These are phyloP conservation scores for Lithobates pipiens DNA, from an alignment of 2,797 vertebrate genomes.

Conservation along the genomic window DNA sequence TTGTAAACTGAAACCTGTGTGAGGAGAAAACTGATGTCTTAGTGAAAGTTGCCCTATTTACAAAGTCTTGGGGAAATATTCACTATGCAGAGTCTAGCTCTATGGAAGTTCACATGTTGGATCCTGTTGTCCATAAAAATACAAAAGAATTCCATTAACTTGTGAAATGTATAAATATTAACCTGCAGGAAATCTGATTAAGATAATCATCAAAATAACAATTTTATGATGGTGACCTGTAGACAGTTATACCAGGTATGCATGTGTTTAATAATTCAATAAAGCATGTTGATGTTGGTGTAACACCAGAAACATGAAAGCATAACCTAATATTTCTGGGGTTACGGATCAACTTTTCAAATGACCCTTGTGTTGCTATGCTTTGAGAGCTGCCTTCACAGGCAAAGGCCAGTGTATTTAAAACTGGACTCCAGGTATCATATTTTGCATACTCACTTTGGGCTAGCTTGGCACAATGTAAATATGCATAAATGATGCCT, in stretches of 20 bases:
- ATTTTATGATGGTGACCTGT: background rate
- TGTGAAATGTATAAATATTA: background rate
- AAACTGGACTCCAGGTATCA: too few species aligned
- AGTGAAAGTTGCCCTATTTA: background rate
- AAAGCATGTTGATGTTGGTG: background rate
- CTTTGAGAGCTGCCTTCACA: too few species aligned
- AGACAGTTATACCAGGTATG: background rate
- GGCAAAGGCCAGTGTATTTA: too few species aligned
- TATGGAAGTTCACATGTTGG: background rate
- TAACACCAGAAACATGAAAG: background rate
- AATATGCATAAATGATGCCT: too few species aligned
- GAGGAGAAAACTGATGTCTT: background rate
- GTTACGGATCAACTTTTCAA: too few species aligned
- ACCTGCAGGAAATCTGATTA: background rate
- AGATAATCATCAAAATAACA: background rate
- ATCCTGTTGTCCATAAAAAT: background rate
- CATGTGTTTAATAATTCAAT: background rate
- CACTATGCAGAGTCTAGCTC: background rate
- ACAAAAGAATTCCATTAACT: background rate
- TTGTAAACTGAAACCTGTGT: background rate
- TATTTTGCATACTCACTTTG: too few species aligned
- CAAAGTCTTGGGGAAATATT: background rate
- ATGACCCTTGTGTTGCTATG: too few species aligned
- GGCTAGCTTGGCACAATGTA: too few species aligned
- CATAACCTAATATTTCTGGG: too few species aligned